Evolutionary conservation across 2,113 vertebrate species (phyloP).

Genomic region (Cricetomys ansorgei): DNA sequence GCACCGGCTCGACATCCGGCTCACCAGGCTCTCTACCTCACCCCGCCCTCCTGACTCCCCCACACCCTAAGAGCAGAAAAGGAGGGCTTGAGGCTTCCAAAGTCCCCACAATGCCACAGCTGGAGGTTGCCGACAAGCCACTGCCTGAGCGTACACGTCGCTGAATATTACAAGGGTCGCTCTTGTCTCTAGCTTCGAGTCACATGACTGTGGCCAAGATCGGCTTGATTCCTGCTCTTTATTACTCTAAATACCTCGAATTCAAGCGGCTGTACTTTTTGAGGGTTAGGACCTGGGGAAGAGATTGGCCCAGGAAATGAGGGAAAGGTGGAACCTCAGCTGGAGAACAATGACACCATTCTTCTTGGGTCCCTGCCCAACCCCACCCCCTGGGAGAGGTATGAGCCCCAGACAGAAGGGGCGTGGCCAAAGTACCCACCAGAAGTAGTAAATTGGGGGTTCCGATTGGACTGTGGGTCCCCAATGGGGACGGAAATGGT

Average conservation of each 20-base stretch:
- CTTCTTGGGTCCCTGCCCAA: not conserved
- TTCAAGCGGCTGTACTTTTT: not conserved
- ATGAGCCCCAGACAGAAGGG: not conserved
- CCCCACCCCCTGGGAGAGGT: not conserved
- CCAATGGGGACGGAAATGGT: conserved; percentile 69
- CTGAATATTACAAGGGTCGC: not conserved
- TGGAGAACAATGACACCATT: not conserved
- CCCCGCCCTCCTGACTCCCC: not conserved
- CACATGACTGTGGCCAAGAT: not conserved
- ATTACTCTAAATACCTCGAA: not conserved
- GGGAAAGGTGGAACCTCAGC: rapidly evolving
- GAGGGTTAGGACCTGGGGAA: not conserved
- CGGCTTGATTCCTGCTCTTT: not conserved
- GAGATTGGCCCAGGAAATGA: not conserved
- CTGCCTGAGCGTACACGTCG: not conserved
- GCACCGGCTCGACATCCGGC: not conserved
- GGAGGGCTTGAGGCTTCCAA: no score
- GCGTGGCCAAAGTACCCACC: conserved; percentile 76
- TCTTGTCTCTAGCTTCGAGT: not conserved
- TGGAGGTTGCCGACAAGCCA: not conserved
- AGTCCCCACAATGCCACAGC: rapidly evolving
- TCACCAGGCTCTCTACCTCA: not conserved
- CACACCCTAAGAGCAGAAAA: not conserved
- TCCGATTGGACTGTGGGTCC: conserved; percentile 72
- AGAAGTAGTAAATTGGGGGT: conserved; percentile 76